Conservation (phyloP, 2,113 vertebrate genomes). For the Oriolus oriolus region DNA sequence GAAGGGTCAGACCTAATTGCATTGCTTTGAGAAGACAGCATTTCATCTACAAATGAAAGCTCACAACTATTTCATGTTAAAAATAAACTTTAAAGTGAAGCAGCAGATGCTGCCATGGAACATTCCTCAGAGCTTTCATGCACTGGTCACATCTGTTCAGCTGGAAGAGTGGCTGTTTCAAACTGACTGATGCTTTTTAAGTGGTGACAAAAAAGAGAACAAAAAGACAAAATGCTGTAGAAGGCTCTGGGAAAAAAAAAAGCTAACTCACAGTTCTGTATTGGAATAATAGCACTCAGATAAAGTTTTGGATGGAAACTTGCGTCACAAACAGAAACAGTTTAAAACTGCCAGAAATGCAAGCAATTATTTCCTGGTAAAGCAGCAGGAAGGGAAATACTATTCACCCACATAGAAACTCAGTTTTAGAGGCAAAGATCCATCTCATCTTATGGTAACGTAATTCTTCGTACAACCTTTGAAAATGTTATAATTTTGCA, state of each 20-base stretch:
- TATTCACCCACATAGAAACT: background rate
- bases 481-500: background rate
- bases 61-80: background rate
- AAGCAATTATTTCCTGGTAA: background rate
- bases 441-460: background rate
- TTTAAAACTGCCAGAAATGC: background rate
- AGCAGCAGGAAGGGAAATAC: background rate
- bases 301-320: background rate
- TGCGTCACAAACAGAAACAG: background rate
- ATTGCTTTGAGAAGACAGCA: background rate
- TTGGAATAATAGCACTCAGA: background rate
- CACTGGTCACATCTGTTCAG: background rate
- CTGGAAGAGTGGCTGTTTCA: background rate
- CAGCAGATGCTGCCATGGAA: constrained; percentile 28
- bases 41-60: background rate
- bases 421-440: background rate
- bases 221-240: background rate
- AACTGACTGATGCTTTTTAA: background rate
- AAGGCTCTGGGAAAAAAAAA: background rate
- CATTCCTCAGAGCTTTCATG: background rate
- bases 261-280: background rate
- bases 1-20: background rate
- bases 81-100: constrained; percentile 30
- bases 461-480: background rate
- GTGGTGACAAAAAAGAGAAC: background rate